Evolutionary conservation across 37 sponge, comb jelly and placozoan species (phyloP).

Genomic region (Agelas oroides): DNA sequence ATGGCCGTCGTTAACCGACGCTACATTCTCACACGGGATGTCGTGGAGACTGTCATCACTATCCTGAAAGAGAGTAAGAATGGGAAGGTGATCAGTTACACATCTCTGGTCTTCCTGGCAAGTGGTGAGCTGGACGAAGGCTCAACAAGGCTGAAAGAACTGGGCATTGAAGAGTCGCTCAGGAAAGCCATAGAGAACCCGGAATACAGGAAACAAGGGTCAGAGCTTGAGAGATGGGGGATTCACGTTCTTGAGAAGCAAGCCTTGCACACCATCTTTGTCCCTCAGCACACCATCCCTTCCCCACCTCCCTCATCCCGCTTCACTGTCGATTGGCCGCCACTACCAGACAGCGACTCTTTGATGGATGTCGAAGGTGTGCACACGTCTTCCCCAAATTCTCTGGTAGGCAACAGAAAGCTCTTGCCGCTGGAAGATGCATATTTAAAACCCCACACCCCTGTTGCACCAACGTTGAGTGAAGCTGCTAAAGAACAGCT

Average conservation of each 20-base stretch:
- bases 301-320: conserved; percentile 5
- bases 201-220: conserved; percentile 5
- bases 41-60: conserved; percentile 25
- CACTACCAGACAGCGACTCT: background rate
- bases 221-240: conserved; percentile 76
- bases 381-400: background rate
- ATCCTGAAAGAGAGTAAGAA: conserved; percentile 44
- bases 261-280: conserved; percentile 58
- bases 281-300: background rate
- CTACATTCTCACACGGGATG: conserved; percentile 44
- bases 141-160: conserved; percentile 15
- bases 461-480: conserved; percentile 42
- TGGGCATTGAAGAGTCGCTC: conserved; percentile 30
- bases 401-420: no score
- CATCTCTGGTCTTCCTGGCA: conserved; percentile 63
- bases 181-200: conserved; percentile 43
- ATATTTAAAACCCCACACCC: conserved; percentile 30
- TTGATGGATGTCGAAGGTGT: background rate
- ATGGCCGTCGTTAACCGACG: conserved; percentile 64
- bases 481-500: conserved; percentile 41
- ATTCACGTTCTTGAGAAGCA: conserved; percentile 71
- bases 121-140: conserved; percentile 66
- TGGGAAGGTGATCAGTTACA: conserved; percentile 70
- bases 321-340: no score
- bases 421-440: conserved; percentile 47